Conservation (phyloP, 2,888 invertebrate species). For the Emmelina monodactyla region DNA sequence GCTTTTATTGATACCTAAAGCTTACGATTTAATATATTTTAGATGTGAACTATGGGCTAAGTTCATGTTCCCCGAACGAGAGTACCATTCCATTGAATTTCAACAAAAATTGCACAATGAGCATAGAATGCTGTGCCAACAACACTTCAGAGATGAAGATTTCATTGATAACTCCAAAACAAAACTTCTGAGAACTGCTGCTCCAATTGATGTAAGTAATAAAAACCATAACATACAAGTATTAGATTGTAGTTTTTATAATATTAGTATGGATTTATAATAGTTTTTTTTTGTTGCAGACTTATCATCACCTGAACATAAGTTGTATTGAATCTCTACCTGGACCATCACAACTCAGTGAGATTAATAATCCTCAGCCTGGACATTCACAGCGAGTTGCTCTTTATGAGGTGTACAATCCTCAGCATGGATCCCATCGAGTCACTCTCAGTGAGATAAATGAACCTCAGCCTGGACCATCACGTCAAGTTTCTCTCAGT, state of each 20-base stretch:
- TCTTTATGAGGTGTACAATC: neutral
- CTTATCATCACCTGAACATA: neutral
- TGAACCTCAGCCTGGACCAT: neutral
- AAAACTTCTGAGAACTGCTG: slow-evolving; percentile 1
- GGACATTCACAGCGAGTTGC: too few species aligned
- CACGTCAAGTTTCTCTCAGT: neutral
- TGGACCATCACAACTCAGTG: slow-evolving; percentile 1
- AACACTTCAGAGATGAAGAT: slow-evolving; percentile 3
- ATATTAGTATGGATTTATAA: too few species aligned
- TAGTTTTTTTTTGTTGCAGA: too few species aligned
- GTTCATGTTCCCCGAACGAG: neutral
- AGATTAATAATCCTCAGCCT: too few species aligned
- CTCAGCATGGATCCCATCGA: neutral
- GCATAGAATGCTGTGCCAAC: slow-evolving; percentile 2
- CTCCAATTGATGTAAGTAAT: slow-evolving; percentile 3
- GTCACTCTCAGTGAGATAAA: neutral
- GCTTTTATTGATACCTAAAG: too few species aligned
- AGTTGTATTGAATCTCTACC: neutral
- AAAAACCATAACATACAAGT: too few species aligned
- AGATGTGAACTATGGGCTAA: slow-evolving; percentile 1
- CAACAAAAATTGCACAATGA: slow-evolving; percentile 1
- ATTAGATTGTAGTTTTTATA: too few species aligned
- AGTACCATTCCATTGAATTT: neutral
- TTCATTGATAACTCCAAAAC: slow-evolving; percentile 1
- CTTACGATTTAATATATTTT: too few species aligned